Conservation (phyloP, 2,113 vertebrate species). For the Capreolus pygargus region DNA sequence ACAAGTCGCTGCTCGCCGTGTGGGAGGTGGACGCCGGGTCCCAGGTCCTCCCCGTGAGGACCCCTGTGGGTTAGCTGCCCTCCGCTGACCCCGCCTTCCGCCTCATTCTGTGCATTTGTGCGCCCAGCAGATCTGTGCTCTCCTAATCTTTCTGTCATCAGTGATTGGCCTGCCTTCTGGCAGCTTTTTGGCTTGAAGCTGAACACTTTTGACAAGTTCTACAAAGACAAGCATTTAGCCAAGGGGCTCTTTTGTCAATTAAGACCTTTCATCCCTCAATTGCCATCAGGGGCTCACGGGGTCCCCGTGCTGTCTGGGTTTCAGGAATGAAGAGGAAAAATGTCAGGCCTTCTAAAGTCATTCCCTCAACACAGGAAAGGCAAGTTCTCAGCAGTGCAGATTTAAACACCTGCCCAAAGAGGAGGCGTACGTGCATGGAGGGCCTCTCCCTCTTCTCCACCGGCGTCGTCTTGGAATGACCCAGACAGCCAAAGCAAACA, state of each 20-base stretch:
- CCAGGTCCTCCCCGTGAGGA: neutral
- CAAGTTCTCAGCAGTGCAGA: neutral
- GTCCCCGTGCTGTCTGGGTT: constrained; percentile 69
- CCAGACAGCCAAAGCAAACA: constrained; percentile 44
- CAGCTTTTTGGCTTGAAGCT: constrained; percentile 78
- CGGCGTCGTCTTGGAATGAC: neutral
- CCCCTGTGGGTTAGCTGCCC: constrained; percentile 40
- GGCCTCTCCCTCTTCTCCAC: neutral
- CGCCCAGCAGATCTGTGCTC: constrained; percentile 56
- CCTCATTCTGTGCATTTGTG: constrained; percentile 56
- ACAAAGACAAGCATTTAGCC: constrained; percentile 76
- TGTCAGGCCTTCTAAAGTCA: constrained; percentile 44
- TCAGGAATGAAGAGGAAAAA: constrained; percentile 56
- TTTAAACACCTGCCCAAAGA: neutral
- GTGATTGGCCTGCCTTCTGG: constrained; percentile 72
- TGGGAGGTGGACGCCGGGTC: constrained; percentile 12
- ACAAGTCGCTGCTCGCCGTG: neutral
- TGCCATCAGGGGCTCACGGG: constrained; percentile 65
- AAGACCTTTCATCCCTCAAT: constrained; percentile 75
- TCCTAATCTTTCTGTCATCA: constrained; percentile 75
- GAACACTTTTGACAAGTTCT: constrained; percentile 76
- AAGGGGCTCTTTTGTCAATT: constrained; percentile 75
- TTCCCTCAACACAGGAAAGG: constrained; percentile 24
- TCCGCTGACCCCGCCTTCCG: constrained; percentile 46
- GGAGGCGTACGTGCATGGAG: neutral